phyloP scores from a whole-genome alignment of 1,140 invertebrate genomes.

The Subanguina moxae region DNA sequence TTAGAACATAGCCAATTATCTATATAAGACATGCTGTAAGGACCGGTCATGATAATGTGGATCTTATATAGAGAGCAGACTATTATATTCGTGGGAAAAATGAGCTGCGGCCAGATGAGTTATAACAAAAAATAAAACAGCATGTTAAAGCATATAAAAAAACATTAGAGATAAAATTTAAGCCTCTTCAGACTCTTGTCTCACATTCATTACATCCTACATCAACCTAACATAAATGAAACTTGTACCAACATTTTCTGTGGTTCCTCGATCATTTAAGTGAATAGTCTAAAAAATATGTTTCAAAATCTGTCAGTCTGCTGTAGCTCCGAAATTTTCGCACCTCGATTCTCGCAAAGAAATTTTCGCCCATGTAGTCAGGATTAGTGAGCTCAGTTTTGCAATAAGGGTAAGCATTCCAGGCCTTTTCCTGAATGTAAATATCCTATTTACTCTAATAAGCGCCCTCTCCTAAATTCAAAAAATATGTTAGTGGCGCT shows the following conservation, averaged over 20 bases:
- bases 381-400: constrained; percentile 80
- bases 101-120: no score
- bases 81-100: no score
- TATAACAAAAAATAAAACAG: no score
- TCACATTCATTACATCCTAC: background rate
- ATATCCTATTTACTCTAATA: no score
- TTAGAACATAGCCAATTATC: no score
- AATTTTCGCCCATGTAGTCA: constrained; percentile 98
- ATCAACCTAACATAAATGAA: background rate
- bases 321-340: background rate
- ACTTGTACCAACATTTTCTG: constrained; percentile 72
- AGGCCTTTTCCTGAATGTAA: constrained; percentile 74
- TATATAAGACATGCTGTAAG: no score
- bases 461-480: no score
- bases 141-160: background rate
- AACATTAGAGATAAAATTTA: constrained; percentile 3
- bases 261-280: constrained; percentile 75
- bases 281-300: constrained; percentile 96
- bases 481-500: no score
- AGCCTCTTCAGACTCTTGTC: no score
- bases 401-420: constrained; percentile 99
- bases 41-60: no score
- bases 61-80: no score
- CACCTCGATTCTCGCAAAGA: constrained; percentile 82
- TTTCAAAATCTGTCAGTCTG: constrained; percentile 60